These are phyloP conservation scores for Megalopta genalis DNA, from an alignment of 1,140 invertebrate genomes.

Conservation along the genomic window DNA sequence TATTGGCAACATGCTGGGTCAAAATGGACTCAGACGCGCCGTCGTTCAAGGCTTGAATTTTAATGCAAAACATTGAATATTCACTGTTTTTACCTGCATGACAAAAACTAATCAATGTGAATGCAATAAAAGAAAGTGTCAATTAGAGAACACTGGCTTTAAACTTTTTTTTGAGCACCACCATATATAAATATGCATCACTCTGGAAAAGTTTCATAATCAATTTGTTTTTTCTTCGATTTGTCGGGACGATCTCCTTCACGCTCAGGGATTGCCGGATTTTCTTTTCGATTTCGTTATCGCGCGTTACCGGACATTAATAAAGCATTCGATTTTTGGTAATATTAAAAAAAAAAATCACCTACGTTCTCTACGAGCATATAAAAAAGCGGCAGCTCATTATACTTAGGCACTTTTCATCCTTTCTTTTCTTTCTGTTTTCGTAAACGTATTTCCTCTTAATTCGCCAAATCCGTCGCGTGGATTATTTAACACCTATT, in stretches of 20 bases:
- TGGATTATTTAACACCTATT: constrained; percentile 40
- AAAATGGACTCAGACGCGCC: too few relatives aligned
- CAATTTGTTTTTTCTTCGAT: neutral
- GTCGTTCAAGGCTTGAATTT: too few relatives aligned
- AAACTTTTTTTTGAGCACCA: neutral
- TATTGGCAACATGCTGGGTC: too few relatives aligned
- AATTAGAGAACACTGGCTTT: neutral
- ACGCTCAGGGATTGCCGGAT: neutral
- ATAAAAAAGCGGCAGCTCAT: constrained; percentile 57
- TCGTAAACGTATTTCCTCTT: neutral
- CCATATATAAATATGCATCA: constrained; percentile 35
- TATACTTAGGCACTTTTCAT: constrained; percentile 57
- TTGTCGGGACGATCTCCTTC: constrained; percentile 7
- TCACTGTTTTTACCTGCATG: too few relatives aligned
- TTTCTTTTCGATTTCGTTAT: constrained; percentile 1
- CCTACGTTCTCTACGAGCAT: constrained; percentile 48
- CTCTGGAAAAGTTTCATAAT: constrained; percentile 30
- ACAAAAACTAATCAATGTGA: too few relatives aligned
- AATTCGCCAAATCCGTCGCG: neutral
- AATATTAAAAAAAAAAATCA: constrained; percentile 49
- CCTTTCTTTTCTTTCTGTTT: neutral
- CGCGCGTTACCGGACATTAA: constrained; percentile 48
- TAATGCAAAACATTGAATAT: too few relatives aligned
- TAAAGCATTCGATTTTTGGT: constrained; percentile 71
- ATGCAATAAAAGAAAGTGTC: too few relatives aligned